Base-by-base conservation (phyloP, 1,140 invertebrate species). In the Drosophila triauraria region DNA sequence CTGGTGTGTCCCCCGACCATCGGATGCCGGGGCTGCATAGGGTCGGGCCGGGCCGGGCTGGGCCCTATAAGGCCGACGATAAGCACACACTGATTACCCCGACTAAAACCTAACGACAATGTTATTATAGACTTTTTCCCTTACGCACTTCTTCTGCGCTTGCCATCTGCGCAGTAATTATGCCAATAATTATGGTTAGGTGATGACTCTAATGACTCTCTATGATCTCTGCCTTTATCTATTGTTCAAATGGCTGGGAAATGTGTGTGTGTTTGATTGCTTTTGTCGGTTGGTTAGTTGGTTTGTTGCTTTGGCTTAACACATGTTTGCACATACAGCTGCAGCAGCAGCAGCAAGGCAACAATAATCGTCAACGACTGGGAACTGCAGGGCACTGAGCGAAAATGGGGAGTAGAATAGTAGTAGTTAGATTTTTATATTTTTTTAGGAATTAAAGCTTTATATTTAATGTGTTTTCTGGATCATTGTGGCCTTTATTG, bases 161-260 rank as follows among this genome's bases (percentile, higher is more conserved):
- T 23, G 63, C 58, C 54, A 64, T 68, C 61, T 32, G 35, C 4
- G 53, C 53, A 40, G 53, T 76, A 84, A 81, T 80, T 85, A 68
- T 74, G 75, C 57, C 65, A 84, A 79, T 85, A 86, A 84, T 85
- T 82, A 82, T 78, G 79, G 69, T 68, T 47, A 82, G 80, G 50
- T 75, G 78, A 80, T 81, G 62, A 79, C 67, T 65, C 50, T 83
- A 74, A 83, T 83, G 70, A 83, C 75, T 69, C 75, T 77, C 70
- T 51, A 60, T 72, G 70, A 72, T 72, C 70, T 72, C 68, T 60
- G 68, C 46, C 67, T 75, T 69, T 85, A 60, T 78, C 65, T 75
- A 64, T 75, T 69, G 69, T 86, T 82, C 54, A 59, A 32, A 59
- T 86, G 61, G 51, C 56, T 74, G 54, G 75, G 74, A 78, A 67